Conservation (phyloP, 2,888 invertebrate species). For the Drosophila quasianomalipes region DNA sequence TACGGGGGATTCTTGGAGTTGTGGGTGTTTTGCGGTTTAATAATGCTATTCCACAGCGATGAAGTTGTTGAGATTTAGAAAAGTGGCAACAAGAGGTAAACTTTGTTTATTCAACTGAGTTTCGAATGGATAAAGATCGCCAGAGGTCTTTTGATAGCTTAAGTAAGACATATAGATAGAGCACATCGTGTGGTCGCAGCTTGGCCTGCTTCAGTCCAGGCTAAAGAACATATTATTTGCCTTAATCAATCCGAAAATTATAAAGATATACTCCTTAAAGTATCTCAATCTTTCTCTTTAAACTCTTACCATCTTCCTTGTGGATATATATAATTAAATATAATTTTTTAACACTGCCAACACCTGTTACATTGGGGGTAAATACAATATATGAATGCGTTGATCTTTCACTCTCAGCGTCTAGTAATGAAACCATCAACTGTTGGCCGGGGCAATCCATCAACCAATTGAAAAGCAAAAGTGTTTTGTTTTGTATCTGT, state of each 20-base stretch:
- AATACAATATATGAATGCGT: neutral
- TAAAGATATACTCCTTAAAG: neutral
- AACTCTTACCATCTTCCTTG: neutral
- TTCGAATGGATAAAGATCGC: neutral
- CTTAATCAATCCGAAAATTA: neutral
- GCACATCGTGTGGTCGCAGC: neutral
- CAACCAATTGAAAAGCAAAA: constrained; percentile 59
- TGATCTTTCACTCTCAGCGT: constrained; percentile 20
- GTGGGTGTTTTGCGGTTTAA: constrained; percentile 26
- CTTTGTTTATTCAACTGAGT: constrained; percentile 2
- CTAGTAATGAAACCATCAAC: constrained; percentile 70
- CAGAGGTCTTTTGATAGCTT: neutral
- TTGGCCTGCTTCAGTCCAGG: neutral
- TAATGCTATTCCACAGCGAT: constrained; percentile 10
- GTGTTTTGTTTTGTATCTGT: constrained; percentile 36
- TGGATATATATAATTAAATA: constrained; percentile 2
- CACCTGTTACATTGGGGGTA: constrained; percentile 33
- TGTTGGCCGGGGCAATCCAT: constrained; percentile 61
- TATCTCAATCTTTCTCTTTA: neutral
- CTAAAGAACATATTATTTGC: neutral
- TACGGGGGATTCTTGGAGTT: constrained; percentile 16
- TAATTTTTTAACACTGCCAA: neutral
- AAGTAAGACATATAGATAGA: neutral
- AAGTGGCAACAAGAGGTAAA: neutral
- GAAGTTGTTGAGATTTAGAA: constrained; percentile 8